These are phyloP conservation scores for Arrhamphus sclerolepis DNA, from an alignment of 2,797 vertebrate species.

Conservation along the genomic window DNA sequence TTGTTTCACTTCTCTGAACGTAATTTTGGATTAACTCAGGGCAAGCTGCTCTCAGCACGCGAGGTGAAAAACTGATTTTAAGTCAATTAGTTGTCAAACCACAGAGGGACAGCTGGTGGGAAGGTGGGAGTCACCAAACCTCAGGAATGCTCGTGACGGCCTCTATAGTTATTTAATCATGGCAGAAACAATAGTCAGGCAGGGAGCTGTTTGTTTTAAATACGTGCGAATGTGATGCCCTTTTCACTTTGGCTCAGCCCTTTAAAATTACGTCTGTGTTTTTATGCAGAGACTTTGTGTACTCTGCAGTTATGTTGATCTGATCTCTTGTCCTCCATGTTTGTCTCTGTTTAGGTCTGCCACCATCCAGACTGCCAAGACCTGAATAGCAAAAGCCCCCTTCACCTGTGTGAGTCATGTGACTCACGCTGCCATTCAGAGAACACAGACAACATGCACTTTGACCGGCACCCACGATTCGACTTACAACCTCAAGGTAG, in stretches of 20 bases:
- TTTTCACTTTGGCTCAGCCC: slow-evolving; percentile 19
- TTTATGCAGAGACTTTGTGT: slow-evolving; percentile 6
- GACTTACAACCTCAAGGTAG: slow-evolving; percentile 90
- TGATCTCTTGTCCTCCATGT: background rate
- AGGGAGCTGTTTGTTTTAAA: slow-evolving; percentile 44
- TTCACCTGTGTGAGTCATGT: slow-evolving; percentile 91
- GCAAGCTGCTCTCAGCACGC: slow-evolving; percentile 47
- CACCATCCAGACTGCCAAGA: slow-evolving; percentile 89
- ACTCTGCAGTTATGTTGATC: slow-evolving; percentile 6
- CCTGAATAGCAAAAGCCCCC: slow-evolving; percentile 85
- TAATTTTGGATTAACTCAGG: slow-evolving; percentile 24
- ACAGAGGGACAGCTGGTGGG: slow-evolving; percentile 48
- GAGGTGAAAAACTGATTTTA: slow-evolving; percentile 45
- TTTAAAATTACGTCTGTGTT: slow-evolving; percentile 20
- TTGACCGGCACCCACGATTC: slow-evolving; percentile 89
- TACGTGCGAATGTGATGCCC: slow-evolving; percentile 40
- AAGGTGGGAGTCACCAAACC: slow-evolving; percentile 42
- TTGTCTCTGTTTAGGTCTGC: slow-evolving; percentile 84
- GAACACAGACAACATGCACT: slow-evolving; percentile 85
- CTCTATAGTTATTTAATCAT: slow-evolving; percentile 50
- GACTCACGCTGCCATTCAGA: slow-evolving; percentile 86
- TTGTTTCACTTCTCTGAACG: slow-evolving; percentile 8
- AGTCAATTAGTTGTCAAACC: slow-evolving; percentile 46
- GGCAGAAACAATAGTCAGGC: slow-evolving; percentile 54
- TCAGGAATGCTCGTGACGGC: slow-evolving; percentile 50